A percentile compares a stretch with the other conserved stretches of the same genome.
These are phyloP conservation scores for Morone saxatilis DNA, from an alignment of 2,113 vertebrate genomes.

Conservation along the genomic window DNA sequence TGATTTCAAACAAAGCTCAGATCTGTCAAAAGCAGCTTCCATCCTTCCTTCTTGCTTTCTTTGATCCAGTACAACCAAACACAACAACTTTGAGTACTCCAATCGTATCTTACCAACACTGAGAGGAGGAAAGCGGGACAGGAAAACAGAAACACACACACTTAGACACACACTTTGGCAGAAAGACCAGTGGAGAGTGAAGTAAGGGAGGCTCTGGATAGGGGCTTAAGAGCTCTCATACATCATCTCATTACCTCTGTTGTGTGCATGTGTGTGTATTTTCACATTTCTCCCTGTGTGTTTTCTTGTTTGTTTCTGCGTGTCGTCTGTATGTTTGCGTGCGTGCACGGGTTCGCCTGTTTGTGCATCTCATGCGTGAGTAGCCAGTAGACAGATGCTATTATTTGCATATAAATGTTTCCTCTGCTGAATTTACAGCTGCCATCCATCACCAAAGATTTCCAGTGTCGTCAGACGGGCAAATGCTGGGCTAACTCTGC, in stretches of 20 bases:
- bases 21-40: slow-evolving; percentile 26
- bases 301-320: slow-evolving; percentile 20
- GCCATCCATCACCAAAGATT: slow-evolving; percentile 71
- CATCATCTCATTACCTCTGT: slow-evolving; percentile 73
- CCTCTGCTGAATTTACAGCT: slow-evolving; percentile 51
- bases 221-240: slow-evolving; percentile 69
- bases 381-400: slow-evolving; percentile 67
- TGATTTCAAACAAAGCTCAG: slow-evolving; percentile 36
- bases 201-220: slow-evolving; percentile 42
- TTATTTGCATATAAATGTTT: slow-evolving; percentile 77
- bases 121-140: not conserved
- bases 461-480: slow-evolving; percentile 18
- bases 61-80: slow-evolving; percentile 29
- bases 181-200: slow-evolving; percentile 51
- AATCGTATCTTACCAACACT: slow-evolving; percentile 14
- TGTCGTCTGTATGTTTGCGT: slow-evolving; percentile 1
- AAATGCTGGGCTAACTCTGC: not conserved
- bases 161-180: slow-evolving; percentile 2
- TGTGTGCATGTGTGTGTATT: slow-evolving; percentile 14
- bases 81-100: slow-evolving; percentile 27
- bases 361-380: slow-evolving; percentile 51
- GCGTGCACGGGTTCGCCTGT: not conserved
- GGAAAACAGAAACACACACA: slow-evolving; percentile 9
- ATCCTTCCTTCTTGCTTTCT: slow-evolving; percentile 22
- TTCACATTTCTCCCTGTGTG: not conserved